These are phyloP conservation scores for Drosophila ustulata DNA, from an alignment of 2,888 invertebrate genomes.

Conservation along the genomic window DNA sequence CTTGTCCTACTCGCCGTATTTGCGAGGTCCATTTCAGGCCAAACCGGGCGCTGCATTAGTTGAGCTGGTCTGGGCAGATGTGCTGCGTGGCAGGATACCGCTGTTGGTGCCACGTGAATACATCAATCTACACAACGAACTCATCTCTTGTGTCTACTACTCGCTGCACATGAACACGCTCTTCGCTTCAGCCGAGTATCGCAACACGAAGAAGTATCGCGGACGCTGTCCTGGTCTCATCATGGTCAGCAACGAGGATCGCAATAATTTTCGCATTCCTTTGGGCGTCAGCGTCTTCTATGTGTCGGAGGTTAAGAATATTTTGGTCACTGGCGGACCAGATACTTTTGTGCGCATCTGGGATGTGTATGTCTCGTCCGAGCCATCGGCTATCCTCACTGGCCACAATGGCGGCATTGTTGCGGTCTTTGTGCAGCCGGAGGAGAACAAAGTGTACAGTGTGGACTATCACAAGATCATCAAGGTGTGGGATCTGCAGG, in stretches of 20 bases:
- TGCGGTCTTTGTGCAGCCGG: constrained; percentile 88
- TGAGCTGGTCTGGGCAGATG: constrained; percentile 87
- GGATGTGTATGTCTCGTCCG: constrained; percentile 91
- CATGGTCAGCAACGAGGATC: constrained; percentile 73
- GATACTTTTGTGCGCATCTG: constrained; percentile 91
- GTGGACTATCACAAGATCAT: constrained; percentile 90
- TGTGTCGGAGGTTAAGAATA: constrained; percentile 87
- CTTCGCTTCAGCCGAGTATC: constrained; percentile 89
- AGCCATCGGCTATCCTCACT: constrained; percentile 87
- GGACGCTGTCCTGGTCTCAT: constrained; percentile 82
- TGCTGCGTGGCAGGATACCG: constrained; percentile 86
- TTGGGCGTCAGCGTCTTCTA: constrained; percentile 88
- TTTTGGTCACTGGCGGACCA: constrained; percentile 90
- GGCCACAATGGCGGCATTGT: constrained; percentile 91
- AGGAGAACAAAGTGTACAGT: constrained; percentile 89
- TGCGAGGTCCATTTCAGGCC: constrained; percentile 90
- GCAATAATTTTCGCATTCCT: constrained; percentile 79
- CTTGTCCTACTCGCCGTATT: constrained; percentile 87
- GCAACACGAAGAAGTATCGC: constrained; percentile 81
- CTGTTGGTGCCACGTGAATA: constrained; percentile 87
- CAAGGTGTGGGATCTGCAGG: constrained; percentile 91
- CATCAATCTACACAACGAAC: constrained; percentile 87
- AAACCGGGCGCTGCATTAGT: constrained; percentile 87
- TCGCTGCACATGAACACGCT: constrained; percentile 88
- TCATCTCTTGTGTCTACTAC: constrained; percentile 90